Evolutionary conservation across 2,113 vertebrate genomes (phyloP), one percentile per base, ranked within the genome.

Genomic region (Lampris megalopsis): DNA sequence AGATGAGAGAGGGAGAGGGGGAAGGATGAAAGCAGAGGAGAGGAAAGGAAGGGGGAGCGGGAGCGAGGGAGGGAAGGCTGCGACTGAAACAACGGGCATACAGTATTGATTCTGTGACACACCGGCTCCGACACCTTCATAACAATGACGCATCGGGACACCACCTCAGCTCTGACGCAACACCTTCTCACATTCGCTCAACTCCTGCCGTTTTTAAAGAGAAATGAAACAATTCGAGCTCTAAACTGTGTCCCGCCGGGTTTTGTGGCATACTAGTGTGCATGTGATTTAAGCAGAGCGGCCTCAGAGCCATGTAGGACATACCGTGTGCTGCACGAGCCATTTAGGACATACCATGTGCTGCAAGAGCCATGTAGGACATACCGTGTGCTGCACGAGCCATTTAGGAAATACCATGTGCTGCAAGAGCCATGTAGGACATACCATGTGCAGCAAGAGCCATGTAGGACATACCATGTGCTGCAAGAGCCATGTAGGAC

Each of bases 51-150:
- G 38, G 35, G n/a, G 75, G 35, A 41, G 5, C 8, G 37, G 6
- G 58, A 65, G 75, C 81, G 58, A 79, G 24, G 54, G 13, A 3
- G 35, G 9, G 47, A 80, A 64, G 62, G 63, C 24, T 38, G 35
- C 7, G 35, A 36, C 47, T 11, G 49, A 83, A 38, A 61, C 53
- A 83, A 76, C 50, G 79, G 24, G 71, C 8, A n/a, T 68, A 59
- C 68, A 3, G 43, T 68, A 80, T 64, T 74, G 65, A 68, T 70
- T 74, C 62, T 62, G 6, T 59, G 60, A 63, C 60, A 43, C 9
- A 38, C 10, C 13, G 24, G 24, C 13, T 54, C 36, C 45, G 24
- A 52, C 61, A 57, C 64, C 60, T 68, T 65, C 54, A 24, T 50
- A 57, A 40, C 66, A 3, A 40, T 57, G 54, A 66, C 38, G 13